Conservation (phyloP, 1,140 invertebrate genomes). For the Drosophila kohkoa region DNA sequence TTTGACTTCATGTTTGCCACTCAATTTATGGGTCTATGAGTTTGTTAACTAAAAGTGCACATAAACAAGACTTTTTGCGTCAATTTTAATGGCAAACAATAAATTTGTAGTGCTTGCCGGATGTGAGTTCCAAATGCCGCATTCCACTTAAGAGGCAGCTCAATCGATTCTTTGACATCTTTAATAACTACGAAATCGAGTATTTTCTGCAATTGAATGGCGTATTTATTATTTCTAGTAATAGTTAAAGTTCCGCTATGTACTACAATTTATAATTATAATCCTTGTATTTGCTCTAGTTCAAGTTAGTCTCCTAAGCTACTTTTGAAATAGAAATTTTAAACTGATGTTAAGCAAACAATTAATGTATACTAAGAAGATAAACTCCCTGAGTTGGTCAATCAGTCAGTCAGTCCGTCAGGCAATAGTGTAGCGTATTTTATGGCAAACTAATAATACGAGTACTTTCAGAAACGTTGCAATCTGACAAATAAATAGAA, state of each 20-base stretch:
- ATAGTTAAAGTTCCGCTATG: too few relatives aligned
- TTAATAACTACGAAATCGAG: slow-evolving; percentile 39
- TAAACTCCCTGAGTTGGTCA: background rate
- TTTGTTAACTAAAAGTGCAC: slow-evolving; percentile 79
- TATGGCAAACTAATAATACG: background rate
- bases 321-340: too few relatives aligned
- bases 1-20: slow-evolving; percentile 75
- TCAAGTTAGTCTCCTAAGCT: too few relatives aligned
- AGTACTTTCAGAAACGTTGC: background rate
- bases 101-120: slow-evolving; percentile 50
- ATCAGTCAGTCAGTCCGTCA: background rate
- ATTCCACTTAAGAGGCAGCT: slow-evolving; percentile 4
- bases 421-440: background rate
- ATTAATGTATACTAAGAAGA: too few relatives aligned
- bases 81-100: slow-evolving; percentile 75
- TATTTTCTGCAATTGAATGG: slow-evolving; percentile 9
- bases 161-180: slow-evolving; percentile 44
- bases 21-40: slow-evolving; percentile 82
- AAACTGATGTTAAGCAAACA: too few relatives aligned
- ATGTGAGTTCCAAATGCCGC: slow-evolving; percentile 1
- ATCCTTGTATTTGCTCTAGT: too few relatives aligned
- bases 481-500: slow-evolving; percentile 51
- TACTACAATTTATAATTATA: too few relatives aligned
- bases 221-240: background rate
- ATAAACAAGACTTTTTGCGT: slow-evolving; percentile 74